A percentile compares a stretch with the other conserved stretches of the same genome.
Evolutionary conservation across 2,888 invertebrate genomes (phyloP).

Genomic region (Drosophila meridionalis): DNA sequence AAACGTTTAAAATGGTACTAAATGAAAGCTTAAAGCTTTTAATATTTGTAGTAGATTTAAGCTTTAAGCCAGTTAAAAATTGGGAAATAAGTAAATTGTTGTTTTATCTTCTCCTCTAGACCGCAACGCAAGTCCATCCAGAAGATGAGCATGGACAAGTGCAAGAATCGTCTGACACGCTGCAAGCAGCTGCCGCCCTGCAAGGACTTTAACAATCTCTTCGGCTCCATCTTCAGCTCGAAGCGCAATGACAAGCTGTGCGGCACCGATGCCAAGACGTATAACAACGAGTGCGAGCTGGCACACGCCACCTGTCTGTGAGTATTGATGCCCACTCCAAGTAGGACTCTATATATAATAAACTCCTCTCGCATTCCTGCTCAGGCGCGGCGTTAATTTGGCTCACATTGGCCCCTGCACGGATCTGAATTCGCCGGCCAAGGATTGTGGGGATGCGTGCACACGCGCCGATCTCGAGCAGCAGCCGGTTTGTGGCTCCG

Average conservation of each 20-base stretch:
- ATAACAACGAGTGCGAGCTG: conserved; percentile 92
- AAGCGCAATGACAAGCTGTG: conserved; percentile 92
- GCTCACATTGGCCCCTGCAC: conserved; percentile 96
- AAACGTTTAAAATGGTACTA: too few relatives aligned
- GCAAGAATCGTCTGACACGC: conserved; percentile 89
- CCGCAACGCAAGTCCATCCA: conserved; percentile 84
- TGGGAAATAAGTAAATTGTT: background rate
- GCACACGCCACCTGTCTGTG: conserved; percentile 94
- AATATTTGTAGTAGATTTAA: too few relatives aligned
- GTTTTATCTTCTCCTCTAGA: conserved; percentile 46
- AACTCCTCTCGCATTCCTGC: background rate
- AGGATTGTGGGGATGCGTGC: conserved; percentile 87
- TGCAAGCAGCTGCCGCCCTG: conserved; percentile 91
- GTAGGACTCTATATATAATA: too few relatives aligned
- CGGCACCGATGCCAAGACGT: conserved; percentile 94
- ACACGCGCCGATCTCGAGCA: conserved; percentile 87
- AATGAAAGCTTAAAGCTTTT: too few relatives aligned
- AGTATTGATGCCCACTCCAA: conserved; percentile 81
- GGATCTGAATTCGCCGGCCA: conserved; percentile 85
- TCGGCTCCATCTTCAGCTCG: conserved; percentile 86
- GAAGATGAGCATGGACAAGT: conserved; percentile 89
- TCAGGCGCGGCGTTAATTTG: conserved; percentile 92
- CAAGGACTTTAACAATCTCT: conserved; percentile 84
- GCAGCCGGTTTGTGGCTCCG: conserved; percentile 94
- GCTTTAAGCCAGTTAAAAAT: background rate